Evolutionary conservation across 92 coral and sea anemone genomes (phyloP).

Genomic region (Nematostella vectensis): DNA sequence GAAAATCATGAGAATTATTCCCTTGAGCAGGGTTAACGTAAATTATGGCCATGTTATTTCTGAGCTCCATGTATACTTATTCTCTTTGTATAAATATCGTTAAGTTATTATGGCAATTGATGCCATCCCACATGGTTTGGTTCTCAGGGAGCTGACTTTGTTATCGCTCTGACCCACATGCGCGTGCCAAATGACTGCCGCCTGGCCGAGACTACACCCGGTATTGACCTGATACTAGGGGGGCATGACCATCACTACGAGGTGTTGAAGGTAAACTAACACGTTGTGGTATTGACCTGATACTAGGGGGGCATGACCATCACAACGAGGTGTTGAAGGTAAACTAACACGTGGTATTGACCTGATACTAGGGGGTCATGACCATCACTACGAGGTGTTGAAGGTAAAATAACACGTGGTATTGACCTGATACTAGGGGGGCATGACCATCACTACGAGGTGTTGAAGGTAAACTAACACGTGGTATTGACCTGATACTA

Average conservation of each 20-base stretch:
- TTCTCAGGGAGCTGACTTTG: constrained; percentile 87
- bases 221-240: constrained; percentile 87
- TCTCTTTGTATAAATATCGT: too few species aligned
- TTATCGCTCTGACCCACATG: constrained; percentile 96
- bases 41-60: too few species aligned
- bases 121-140: too few species aligned
- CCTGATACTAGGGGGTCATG: constrained; percentile 92
- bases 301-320: constrained; percentile 95
- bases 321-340: constrained; percentile 78
- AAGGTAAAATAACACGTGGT: constrained; percentile 25
- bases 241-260: constrained; percentile 98
- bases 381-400: constrained; percentile 78
- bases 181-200: constrained; percentile 81
- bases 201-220: constrained; percentile 69
- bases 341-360: constrained; percentile 47
- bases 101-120: too few species aligned
- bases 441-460: constrained; percentile 90
- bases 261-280: constrained; percentile 39
- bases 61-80: too few species aligned
- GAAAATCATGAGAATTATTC: too few species aligned
- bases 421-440: constrained; percentile 90
- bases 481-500: constrained; percentile 46
- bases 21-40: too few species aligned
- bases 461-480: constrained; percentile 32
- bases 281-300: constrained; percentile 46